These are phyloP conservation scores for Temnothorax rugatulus DNA, from an alignment of 2,888 invertebrate genomes.

Conservation along the genomic window DNA sequence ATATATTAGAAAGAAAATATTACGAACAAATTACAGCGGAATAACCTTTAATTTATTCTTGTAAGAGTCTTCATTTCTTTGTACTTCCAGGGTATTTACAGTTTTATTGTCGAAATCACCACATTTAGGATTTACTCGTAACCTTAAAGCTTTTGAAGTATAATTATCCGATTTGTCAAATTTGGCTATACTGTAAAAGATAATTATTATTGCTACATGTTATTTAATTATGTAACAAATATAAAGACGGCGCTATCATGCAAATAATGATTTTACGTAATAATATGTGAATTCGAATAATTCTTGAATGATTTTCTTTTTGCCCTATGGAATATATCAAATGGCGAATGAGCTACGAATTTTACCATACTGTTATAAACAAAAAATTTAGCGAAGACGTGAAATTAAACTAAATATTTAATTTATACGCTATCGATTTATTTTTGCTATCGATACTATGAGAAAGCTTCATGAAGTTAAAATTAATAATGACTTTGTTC, in stretches of 20 bases:
- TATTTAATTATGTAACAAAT: background rate
- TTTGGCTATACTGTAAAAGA: conserved; percentile 15
- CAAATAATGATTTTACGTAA: conserved; percentile 3
- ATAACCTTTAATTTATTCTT: conserved; percentile 45
- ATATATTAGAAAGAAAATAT: conserved; percentile 35
- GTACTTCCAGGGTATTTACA: background rate
- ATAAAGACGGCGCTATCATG: background rate
- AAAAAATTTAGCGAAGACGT: conserved; percentile 22
- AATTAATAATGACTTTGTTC: background rate
- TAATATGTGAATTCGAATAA: conserved; percentile 14
- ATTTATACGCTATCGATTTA: conserved; percentile 13
- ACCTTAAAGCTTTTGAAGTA: conserved; percentile 11
- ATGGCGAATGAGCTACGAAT: conserved; percentile 26
- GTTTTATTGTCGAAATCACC: conserved; percentile 9
- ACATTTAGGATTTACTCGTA: conserved; percentile 1
- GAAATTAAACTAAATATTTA: conserved; percentile 13
- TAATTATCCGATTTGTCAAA: conserved; percentile 8
- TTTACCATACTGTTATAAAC: conserved; percentile 37
- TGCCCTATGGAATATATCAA: background rate
- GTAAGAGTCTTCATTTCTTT: background rate
- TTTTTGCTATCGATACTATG: conserved; percentile 16
- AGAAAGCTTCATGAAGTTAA: conserved; percentile 13
- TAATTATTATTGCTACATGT: background rate
- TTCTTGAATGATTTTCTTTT: conserved; percentile 10
- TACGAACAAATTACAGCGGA: conserved; percentile 4